Evolutionary conservation across 1,140 invertebrate species (phyloP).

Genomic region (Drosophila arawakana): DNA sequence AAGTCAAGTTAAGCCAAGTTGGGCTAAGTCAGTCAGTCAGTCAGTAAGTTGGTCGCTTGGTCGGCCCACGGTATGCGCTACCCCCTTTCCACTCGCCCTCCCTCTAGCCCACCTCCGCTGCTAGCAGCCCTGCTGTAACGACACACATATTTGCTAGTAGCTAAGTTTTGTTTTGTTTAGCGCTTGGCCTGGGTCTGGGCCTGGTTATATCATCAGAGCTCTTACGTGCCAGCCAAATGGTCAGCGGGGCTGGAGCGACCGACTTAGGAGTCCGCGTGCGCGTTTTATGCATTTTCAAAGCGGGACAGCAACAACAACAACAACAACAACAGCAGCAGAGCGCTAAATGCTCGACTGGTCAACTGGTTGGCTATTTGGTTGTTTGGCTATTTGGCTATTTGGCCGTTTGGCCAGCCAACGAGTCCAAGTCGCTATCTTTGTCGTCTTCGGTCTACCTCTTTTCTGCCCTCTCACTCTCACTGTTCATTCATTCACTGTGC

Average conservation of each 20-base stretch:
- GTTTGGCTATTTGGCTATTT: constrained; percentile 47
- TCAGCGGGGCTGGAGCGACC: constrained; percentile 72
- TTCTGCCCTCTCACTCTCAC: constrained; percentile 49
- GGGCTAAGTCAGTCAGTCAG: constrained; percentile 36
- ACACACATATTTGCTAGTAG: constrained; percentile 74
- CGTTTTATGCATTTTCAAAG: constrained; percentile 78
- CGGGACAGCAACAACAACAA: constrained; percentile 60
- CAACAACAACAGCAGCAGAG: constrained; percentile 30
- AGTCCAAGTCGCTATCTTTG: constrained; percentile 28
- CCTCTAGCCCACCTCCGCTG: background rate
- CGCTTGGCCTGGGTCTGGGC: constrained; percentile 63
- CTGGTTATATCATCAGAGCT: constrained; percentile 78
- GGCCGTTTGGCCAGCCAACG: constrained; percentile 51
- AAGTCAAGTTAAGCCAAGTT: constrained; percentile 20
- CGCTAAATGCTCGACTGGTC: constrained; percentile 77
- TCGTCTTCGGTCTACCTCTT: constrained; percentile 2
- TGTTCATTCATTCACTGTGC: constrained; percentile 43
- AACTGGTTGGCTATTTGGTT: constrained; percentile 68
- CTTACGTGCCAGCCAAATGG: constrained; percentile 79
- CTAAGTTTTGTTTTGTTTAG: constrained; percentile 79
- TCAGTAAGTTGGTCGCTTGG: constrained; percentile 67
- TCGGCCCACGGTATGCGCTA: constrained; percentile 68
- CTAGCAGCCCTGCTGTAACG: constrained; percentile 10
- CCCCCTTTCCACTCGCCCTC: background rate
- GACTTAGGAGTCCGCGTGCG: constrained; percentile 70